Evolutionary conservation across 30 jellyfish, hydroid and myxozoan species (phyloP).

Genomic region (Aurelia aurita): DNA sequence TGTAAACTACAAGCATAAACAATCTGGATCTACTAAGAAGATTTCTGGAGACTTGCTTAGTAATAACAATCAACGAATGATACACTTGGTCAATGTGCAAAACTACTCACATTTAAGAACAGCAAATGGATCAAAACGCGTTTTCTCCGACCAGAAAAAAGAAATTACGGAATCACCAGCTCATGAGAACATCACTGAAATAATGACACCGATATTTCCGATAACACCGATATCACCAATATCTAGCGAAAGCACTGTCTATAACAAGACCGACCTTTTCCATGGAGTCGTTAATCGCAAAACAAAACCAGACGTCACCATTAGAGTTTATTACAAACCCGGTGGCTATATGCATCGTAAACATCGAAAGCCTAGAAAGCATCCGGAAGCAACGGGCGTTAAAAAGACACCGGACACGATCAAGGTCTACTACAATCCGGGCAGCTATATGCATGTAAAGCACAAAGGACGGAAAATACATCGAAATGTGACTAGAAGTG

Average conservation of each 20-base stretch:
- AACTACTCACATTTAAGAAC: slow-evolving; percentile 22
- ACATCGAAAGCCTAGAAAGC: slow-evolving; percentile 18
- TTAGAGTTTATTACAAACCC: slow-evolving; percentile 36
- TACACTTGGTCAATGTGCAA: not conserved
- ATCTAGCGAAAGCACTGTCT: not conserved
- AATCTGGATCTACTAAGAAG: no score
- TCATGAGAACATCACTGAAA: not conserved
- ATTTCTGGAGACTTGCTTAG: no score
- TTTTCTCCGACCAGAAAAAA: not conserved
- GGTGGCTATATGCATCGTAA: slow-evolving; percentile 20
- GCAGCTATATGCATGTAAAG: not conserved
- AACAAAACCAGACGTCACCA: slow-evolving; percentile 39
- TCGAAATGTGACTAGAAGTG: not conserved
- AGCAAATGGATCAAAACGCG: slow-evolving; percentile 51
- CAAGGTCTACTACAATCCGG: slow-evolving; percentile 8
- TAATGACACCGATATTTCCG: no score
- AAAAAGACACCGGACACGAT: not conserved
- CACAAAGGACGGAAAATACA: not conserved
- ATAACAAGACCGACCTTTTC: slow-evolving; percentile 51
- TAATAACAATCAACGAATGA: not conserved
- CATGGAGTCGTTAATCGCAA: slow-evolving; percentile 6
- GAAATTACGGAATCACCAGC: not conserved
- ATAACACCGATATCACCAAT: no score
- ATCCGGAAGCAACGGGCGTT: not conserved
- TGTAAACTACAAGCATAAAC: no score